Evolutionary conservation across 2,113 vertebrate species (phyloP), one percentile per base, ranked within the genome.

Genomic region (Tetrao urogallus): DNA sequence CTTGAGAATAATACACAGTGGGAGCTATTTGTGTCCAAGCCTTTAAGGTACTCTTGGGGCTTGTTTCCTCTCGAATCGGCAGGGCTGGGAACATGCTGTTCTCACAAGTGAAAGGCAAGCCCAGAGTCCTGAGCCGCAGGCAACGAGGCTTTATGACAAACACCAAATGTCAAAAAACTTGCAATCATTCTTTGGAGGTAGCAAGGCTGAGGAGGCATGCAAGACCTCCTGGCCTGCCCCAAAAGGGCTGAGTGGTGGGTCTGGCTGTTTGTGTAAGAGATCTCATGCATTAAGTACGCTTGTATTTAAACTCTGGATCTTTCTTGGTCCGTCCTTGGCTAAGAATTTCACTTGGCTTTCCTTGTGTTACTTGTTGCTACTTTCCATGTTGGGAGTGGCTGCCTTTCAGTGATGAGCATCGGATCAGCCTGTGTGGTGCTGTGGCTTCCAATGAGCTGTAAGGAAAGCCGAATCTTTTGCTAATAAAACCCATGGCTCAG

Each of bases 1-100:
- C 42, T 80, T 94, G 75, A 94, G 95, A 96, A 95, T 91, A 90
- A 96, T 82, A 88, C 57, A 88, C 76, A 90, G 86, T 52, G 36
- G 1, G 1, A 88, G 61, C 69, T 95, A 88, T 93, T 92, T 91
- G 64, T 81, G 82, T 91, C 47, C 82, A 47, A 78, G 65, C 64
- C 79, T 94, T 91, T 92, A 94, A 74, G 54, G 76, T 81, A 71
- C 89, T 83, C 95, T 36, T 92, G 88, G 91, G 91, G 85, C 91
- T 94, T 80, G 72, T 91, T 95, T 94, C 69, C 47, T 92, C 79
- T 93, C 38, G 79, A 94, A 89, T 76, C 0, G 4, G 58, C 63
- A 77, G 60, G 72, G 84, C 64, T 92, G 67, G 56, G 78, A 92
- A 91, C 87, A 61, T 34, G 47, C 56, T 48, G 88, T 92, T 96